These are phyloP conservation scores for Ptychochromis oligacanthus DNA, from an alignment of 2,113 vertebrate species.

Conservation along the genomic window DNA sequence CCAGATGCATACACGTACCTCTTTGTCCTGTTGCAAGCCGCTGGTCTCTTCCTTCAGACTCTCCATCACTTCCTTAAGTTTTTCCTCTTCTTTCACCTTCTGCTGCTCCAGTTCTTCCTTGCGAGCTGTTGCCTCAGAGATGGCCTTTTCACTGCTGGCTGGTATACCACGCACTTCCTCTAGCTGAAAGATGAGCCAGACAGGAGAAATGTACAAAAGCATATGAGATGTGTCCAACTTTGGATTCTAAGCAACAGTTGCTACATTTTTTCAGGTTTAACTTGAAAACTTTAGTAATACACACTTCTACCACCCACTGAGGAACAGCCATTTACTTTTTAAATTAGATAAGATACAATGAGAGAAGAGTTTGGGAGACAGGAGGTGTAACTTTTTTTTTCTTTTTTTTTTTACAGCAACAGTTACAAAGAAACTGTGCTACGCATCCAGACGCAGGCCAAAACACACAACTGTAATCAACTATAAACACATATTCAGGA, in stretches of 20 bases:
- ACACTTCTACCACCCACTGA: background rate
- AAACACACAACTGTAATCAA: slow-evolving; percentile 54
- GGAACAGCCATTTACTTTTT: background rate
- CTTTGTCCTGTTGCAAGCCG: slow-evolving; percentile 90
- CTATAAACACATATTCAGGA: slow-evolving; percentile 46
- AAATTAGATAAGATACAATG: slow-evolving; percentile 3
- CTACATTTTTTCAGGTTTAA: background rate
- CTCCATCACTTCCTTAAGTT: slow-evolving; percentile 88
- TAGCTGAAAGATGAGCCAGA: slow-evolving; percentile 75
- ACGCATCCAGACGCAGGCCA: slow-evolving; percentile 22
- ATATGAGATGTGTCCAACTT: slow-evolving; percentile 4
- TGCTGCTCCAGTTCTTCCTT: slow-evolving; percentile 84
- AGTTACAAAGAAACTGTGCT: slow-evolving; percentile 26
- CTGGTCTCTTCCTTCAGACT: slow-evolving; percentile 91
- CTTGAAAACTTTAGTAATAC: background rate
- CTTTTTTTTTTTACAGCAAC: background rate
- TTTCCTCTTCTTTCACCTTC: slow-evolving; percentile 87
- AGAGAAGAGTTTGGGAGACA: slow-evolving; percentile 4
- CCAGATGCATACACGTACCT: slow-evolving; percentile 71
- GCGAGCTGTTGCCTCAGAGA: slow-evolving; percentile 82
- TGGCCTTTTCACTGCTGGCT: slow-evolving; percentile 80
- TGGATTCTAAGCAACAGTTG: slow-evolving; percentile 8
- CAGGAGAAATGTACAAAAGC: slow-evolving; percentile 2
- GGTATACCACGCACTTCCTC: slow-evolving; percentile 86
- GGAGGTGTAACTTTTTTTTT: background rate